phyloP scores from a whole-genome alignment of 2,888 invertebrate genomes.

The Rotaria socialis region DNA sequence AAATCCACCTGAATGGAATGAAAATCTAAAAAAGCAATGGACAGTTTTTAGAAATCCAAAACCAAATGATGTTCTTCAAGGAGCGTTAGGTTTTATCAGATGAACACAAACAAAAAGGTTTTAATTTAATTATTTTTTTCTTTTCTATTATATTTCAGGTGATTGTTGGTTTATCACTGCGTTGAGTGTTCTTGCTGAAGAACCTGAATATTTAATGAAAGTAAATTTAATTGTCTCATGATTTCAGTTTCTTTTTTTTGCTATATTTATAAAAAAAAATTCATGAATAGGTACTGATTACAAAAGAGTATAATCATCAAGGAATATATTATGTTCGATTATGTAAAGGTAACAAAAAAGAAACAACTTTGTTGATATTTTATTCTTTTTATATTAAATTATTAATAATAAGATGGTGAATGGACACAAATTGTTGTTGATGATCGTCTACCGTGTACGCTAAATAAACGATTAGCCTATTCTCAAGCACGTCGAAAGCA shows the following conservation, averaged over 20 bases:
- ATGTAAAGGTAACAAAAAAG: conserved; percentile 71
- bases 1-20: neutral
- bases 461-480: conserved; percentile 81
- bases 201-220: conserved; percentile 35
- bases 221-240: neutral
- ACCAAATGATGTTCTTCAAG: conserved; percentile 45
- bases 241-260: neutral
- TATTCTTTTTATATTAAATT: too few species aligned
- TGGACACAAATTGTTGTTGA: conserved; percentile 94
- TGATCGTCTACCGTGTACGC: conserved; percentile 89
- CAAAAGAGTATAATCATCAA: conserved; percentile 42
- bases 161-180: conserved; percentile 47
- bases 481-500: conserved; percentile 86
- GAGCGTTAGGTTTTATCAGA: conserved; percentile 6
- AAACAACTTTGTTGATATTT: too few species aligned
- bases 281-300: conserved; percentile 37
- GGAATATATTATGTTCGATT: conserved; percentile 65
- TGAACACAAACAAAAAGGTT: too few species aligned
- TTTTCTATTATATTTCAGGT: neutral
- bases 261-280: neutral
- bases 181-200: conserved; percentile 43
- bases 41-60: conserved; percentile 43
- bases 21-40: conserved; percentile 38
- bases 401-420: conserved; percentile 72
- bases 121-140: too few species aligned